Percentiles rank a stretch among this genome's conserved stretches.
phyloP scores from a whole-genome alignment of 2,797 vertebrate species.

The Rhabdophis nuchalis region DNA sequence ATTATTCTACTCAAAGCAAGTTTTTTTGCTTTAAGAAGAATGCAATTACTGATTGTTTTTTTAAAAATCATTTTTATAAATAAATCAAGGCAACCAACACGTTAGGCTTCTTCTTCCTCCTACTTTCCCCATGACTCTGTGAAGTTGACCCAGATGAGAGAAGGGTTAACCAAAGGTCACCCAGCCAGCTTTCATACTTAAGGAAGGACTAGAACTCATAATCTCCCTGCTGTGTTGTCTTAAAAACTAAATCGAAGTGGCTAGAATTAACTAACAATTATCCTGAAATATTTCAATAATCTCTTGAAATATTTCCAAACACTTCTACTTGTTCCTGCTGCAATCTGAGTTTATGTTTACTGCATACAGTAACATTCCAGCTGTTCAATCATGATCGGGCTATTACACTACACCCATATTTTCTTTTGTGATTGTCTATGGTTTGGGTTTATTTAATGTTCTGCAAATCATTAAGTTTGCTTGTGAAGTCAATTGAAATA shows the following conservation, averaged over 20 bases:
- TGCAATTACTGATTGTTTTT: neutral
- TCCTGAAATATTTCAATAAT: neutral
- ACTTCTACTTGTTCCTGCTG: neutral
- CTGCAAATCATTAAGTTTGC: neutral
- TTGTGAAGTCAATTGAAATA: neutral
- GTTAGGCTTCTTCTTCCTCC: neutral
- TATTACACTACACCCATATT: neutral
- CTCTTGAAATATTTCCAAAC: neutral
- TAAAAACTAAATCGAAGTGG: neutral
- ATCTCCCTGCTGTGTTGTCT: neutral
- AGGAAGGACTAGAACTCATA: neutral
- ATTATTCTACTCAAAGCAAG: constrained; percentile 18
- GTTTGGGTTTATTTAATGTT: neutral
- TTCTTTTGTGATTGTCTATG: neutral
- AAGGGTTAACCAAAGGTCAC: neutral
- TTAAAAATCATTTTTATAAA: neutral
- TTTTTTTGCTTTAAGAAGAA: neutral
- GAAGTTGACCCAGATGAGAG: neutral
- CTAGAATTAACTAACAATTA: neutral
- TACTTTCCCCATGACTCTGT: neutral
- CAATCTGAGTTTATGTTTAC: neutral
- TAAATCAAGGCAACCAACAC: neutral
- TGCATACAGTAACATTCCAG: neutral
- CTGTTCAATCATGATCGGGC: neutral
- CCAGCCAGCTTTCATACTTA: neutral